These are phyloP conservation scores for Rhodinocichla rosea DNA, from an alignment of 2,113 vertebrate species.

Conservation along the genomic window DNA sequence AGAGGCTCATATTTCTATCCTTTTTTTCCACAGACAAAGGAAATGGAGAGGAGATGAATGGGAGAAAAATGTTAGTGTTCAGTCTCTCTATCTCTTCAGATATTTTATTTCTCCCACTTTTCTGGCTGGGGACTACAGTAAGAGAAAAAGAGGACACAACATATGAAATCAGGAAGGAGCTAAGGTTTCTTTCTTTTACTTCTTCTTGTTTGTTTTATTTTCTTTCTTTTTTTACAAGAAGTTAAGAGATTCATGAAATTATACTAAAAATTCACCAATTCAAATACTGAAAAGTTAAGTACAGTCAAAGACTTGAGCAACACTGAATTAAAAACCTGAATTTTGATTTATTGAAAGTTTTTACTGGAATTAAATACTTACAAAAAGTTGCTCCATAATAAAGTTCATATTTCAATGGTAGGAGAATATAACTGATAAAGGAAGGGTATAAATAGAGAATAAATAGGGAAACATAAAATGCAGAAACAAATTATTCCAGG, in stretches of 20 bases:
- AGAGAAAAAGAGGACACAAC: neutral
- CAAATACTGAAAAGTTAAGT: neutral
- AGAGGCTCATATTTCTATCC: neutral
- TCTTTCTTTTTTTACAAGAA: neutral
- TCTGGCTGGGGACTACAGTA: neutral
- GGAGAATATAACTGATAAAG: neutral
- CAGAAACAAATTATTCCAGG: neutral
- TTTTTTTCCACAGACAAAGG: neutral
- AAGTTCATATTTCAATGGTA: neutral
- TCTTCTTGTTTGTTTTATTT: neutral
- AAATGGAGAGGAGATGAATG: neutral
- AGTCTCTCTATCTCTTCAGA: neutral
- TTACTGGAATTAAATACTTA: neutral
- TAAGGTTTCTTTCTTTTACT: neutral
- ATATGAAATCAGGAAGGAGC: neutral
- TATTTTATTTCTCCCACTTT: neutral
- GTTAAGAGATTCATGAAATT: neutral
- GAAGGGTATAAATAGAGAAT: neutral
- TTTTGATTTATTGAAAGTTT: neutral
- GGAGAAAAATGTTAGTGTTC: neutral
- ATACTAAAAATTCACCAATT: neutral
- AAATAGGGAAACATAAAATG: neutral
- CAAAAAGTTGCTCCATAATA: neutral
- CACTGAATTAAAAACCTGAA: neutral
- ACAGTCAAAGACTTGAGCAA: neutral